These are phyloP conservation scores for Cladopsammia gracilis DNA, from an alignment of 64 coral and sea anemone species.

Conservation along the genomic window DNA sequence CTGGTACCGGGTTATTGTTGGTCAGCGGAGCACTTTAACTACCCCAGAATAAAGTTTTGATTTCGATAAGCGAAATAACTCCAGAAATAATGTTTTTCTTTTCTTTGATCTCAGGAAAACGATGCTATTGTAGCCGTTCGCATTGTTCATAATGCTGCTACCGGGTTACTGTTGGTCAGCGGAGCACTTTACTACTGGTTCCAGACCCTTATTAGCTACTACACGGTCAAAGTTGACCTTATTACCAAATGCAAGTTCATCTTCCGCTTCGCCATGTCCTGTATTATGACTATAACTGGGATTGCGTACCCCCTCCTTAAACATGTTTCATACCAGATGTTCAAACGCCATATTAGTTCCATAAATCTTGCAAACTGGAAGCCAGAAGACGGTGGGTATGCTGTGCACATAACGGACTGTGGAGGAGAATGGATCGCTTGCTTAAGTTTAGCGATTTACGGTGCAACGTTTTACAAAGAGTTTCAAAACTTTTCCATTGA, in stretches of 20 bases:
- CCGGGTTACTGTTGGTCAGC: conserved; percentile 64
- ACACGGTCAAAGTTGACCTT: conserved; percentile 53
- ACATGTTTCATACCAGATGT: conserved; percentile 37
- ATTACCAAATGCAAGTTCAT: conserved; percentile 65
- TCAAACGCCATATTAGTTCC: not conserved
- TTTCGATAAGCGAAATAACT: not conserved
- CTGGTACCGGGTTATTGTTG: conserved; percentile 62
- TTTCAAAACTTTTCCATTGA: not conserved
- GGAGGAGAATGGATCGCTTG: conserved; percentile 62
- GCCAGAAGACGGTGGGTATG: conserved; percentile 26
- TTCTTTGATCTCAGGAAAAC: conserved; percentile 8
- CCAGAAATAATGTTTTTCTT: not conserved
- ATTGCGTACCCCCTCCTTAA: conserved; percentile 42
- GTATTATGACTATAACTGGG: conserved; percentile 30
- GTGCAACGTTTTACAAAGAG: not conserved
- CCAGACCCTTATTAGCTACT: conserved; percentile 63
- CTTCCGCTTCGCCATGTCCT: conserved; percentile 46
- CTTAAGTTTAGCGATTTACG: conserved; percentile 31
- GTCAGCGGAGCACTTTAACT: conserved; percentile 75
- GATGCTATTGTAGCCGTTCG: not conserved
- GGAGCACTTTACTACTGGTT: conserved; percentile 80
- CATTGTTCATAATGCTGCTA: conserved; percentile 54
- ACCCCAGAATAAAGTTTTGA: not conserved
- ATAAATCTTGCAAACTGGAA: not conserved
- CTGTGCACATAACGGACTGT: conserved; percentile 61